A percentile compares a stretch with the other conserved stretches of the same genome.
These are phyloP conservation scores for Tetraneura akinire DNA, from an alignment of 1,140 invertebrate genomes.

Conservation along the genomic window DNA sequence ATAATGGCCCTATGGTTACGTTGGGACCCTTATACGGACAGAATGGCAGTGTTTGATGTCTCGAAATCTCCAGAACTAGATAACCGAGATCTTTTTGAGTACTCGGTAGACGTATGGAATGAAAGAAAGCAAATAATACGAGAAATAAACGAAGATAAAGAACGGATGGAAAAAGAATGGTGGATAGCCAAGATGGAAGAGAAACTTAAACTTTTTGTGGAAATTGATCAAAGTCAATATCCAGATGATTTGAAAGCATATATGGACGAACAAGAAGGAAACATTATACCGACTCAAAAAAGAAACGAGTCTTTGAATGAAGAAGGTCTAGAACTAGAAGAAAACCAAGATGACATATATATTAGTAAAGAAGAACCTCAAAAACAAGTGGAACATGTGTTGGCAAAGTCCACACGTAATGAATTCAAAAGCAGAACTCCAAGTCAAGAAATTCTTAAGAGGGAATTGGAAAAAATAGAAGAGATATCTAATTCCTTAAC, in stretches of 20 bases:
- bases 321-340: conserved; percentile 16
- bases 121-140: neutral
- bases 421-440: conserved; percentile 56
- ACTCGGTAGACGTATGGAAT: conserved; percentile 21
- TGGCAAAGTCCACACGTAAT: conserved; percentile 50
- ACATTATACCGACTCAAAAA: too few species aligned
- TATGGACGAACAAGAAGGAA: neutral
- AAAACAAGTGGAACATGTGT: conserved; percentile 49
- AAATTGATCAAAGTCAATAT: neutral
- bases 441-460: conserved; percentile 54
- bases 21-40: conserved; percentile 65
- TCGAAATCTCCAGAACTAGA: conserved; percentile 32
- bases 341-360: neutral
- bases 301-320: neutral
- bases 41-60: conserved; percentile 54
- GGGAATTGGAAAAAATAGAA: conserved; percentile 58
- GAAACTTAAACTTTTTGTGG: neutral
- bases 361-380: conserved; percentile 52
- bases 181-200: conserved; percentile 29
- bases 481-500: conserved; percentile 57
- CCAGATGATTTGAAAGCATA: conserved; percentile 15
- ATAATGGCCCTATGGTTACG: conserved; percentile 65
- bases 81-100: conserved; percentile 22
- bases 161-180: too few species aligned
- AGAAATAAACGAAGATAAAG: conserved; percentile 7